These are phyloP conservation scores for Nysson spinosus DNA, from an alignment of 2,888 invertebrate species.

Conservation along the genomic window DNA sequence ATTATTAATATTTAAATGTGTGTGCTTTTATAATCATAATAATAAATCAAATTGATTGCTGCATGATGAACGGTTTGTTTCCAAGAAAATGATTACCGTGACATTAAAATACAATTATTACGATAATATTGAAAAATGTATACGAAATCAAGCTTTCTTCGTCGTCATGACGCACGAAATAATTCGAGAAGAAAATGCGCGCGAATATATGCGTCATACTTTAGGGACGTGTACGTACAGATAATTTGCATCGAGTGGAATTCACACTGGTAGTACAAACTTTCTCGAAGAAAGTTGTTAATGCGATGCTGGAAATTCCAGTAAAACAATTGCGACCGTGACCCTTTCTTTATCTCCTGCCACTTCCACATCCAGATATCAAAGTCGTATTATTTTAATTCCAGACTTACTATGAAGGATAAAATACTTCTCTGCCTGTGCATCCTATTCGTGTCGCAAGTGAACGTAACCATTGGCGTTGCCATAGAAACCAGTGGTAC, in stretches of 20 bases:
- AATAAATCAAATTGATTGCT: no score
- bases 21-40: no score
- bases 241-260: background rate
- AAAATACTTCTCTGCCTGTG: conserved; percentile 1
- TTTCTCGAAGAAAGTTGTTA: conserved; percentile 52
- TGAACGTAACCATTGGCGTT: background rate
- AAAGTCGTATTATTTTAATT: conserved; percentile 1
- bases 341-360: background rate
- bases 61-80: no score
- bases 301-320: conserved; percentile 11
- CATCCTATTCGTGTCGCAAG: background rate
- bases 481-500: background rate
- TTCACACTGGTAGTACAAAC: conserved; percentile 10
- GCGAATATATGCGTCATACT: no score
- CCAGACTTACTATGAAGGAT: conserved; percentile 35
- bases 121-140: no score
- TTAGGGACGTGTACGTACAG: no score
- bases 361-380: no score
- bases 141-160: no score
- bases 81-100: no score
- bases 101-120: no score
- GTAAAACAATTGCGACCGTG: conserved; percentile 1
- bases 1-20: background rate
- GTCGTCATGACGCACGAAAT: no score
- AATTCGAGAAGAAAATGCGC: no score